phyloP scores from a whole-genome alignment of 1,140 invertebrate species.

The Tetramorium alpestre region DNA sequence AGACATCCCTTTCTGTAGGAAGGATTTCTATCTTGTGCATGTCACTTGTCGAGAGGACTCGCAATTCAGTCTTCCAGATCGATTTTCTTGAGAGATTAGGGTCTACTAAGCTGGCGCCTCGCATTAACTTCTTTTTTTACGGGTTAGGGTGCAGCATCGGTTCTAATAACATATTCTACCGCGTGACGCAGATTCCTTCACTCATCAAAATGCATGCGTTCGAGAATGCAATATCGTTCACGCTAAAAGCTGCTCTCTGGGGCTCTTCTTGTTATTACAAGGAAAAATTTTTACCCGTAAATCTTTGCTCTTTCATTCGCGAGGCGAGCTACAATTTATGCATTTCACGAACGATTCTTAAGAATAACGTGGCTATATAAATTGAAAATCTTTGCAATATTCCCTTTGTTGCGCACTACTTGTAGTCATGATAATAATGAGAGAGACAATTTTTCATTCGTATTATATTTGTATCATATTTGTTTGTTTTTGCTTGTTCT shows the following conservation, averaged over 20 bases:
- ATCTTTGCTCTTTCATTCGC: background rate
- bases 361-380: background rate
- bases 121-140: constrained; percentile 57
- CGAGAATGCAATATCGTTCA: constrained; percentile 3
- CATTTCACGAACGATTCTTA: background rate
- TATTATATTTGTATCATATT: too few relatives aligned
- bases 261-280: background rate
- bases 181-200: background rate
- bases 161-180: constrained; percentile 64
- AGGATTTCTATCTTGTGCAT: constrained; percentile 39
- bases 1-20: constrained; percentile 2
- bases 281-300: background rate
- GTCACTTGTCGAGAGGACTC: constrained; percentile 28
- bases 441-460: background rate
- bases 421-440: background rate
- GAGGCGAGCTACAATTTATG: background rate
- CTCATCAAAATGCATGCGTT: constrained; percentile 14
- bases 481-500: background rate
- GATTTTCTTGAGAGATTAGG: constrained; percentile 68
- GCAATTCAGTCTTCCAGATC: constrained; percentile 47
- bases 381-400: background rate
- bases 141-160: background rate
- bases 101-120: constrained; percentile 7
- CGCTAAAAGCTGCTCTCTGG: background rate
- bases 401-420: background rate